A percentile compares a stretch with the other conserved stretches of the same genome.
phyloP scores from a whole-genome alignment of 2,113 vertebrate species.

The Gracilinanus agilis region DNA sequence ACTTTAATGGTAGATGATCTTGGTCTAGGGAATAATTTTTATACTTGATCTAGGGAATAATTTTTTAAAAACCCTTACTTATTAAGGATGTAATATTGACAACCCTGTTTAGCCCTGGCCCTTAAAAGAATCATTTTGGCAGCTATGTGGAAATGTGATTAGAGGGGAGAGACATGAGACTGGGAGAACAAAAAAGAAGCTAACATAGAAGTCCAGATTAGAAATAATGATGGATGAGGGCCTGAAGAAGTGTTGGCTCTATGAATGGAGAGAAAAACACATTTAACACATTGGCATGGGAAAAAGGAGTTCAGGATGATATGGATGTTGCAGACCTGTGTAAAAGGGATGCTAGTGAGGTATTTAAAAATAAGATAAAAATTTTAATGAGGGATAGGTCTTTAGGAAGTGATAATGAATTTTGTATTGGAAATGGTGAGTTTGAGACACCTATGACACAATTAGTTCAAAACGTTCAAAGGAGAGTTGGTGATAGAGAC shows the following conservation, averaged over 20 bases:
- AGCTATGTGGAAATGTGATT: neutral
- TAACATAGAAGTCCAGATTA: neutral
- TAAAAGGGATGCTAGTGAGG: neutral
- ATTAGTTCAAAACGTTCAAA: neutral
- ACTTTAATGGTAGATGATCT: neutral
- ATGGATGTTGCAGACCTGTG: neutral
- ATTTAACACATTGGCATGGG: neutral
- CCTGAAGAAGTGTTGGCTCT: neutral
- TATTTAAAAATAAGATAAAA: neutral
- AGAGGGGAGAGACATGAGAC: neutral
- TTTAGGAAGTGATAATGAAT: neutral
- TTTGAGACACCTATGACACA: neutral
- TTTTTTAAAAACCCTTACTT: neutral
- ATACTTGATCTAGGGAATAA: neutral
- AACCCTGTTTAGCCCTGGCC: neutral
- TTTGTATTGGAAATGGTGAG: neutral
- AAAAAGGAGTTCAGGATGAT: neutral
- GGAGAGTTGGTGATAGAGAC: neutral
- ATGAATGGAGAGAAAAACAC: neutral
- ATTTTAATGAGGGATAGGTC: neutral
- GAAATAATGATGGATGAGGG: neutral
- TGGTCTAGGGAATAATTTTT: neutral
- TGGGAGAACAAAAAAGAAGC: neutral
- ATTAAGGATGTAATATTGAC: neutral
- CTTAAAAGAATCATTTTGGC: neutral